phyloP scores from a whole-genome alignment of 2,113 vertebrate species.

The Lamprotornis superbus region DNA sequence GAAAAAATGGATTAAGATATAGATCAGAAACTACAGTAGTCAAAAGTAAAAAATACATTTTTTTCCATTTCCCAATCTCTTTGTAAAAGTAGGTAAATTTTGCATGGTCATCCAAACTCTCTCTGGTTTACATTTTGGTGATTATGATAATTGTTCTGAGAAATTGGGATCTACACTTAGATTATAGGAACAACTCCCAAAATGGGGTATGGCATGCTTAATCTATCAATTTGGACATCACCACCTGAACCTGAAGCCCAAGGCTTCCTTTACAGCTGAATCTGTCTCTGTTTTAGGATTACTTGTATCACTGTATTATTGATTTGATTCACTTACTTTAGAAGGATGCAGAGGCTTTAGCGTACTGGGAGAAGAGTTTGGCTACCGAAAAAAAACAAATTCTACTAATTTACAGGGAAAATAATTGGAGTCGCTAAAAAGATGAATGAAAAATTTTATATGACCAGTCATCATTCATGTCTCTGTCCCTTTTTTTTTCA shows the following conservation, averaged over 20 bases:
- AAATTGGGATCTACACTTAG: background rate
- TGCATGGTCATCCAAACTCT: background rate
- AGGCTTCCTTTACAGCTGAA: background rate
- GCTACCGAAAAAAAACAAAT: background rate
- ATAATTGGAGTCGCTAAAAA: background rate
- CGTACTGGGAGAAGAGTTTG: background rate
- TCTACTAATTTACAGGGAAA: background rate
- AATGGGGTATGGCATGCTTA: background rate
- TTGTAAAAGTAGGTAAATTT: background rate
- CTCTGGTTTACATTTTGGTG: background rate
- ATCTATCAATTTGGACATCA: background rate
- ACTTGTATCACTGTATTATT: background rate
- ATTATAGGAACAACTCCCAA: background rate
- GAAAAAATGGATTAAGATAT: background rate
- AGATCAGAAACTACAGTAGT: background rate
- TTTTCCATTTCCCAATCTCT: background rate
- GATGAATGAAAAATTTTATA: background rate
- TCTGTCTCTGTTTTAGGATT: background rate
- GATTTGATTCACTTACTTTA: background rate
- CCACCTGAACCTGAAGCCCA: background rate
- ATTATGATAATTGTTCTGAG: background rate
- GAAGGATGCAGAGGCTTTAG: background rate
- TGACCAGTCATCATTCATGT: background rate
- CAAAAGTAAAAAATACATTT: background rate
- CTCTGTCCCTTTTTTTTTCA: background rate